Evolutionary conservation across 2,797 vertebrate genomes (phyloP).

Genomic region (Lutra lutra): DNA sequence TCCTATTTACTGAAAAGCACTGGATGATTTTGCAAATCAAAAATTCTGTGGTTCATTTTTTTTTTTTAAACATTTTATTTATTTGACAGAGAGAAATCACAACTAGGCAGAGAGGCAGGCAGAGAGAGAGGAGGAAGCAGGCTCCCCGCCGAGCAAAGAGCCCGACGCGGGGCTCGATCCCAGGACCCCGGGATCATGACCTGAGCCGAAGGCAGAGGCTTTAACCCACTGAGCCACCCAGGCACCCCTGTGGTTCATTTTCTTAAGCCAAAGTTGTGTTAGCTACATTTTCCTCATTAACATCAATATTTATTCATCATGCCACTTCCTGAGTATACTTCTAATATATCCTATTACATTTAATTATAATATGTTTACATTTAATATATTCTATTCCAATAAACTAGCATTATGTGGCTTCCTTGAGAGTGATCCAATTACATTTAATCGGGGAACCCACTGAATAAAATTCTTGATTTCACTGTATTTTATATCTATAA

Average conservation of each 20-base stretch:
- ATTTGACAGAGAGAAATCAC: too few relatives aligned
- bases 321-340: conserved; percentile 62
- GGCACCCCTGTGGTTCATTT: conserved; percentile 11
- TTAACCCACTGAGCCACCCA: too few relatives aligned
- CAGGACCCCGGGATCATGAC: too few relatives aligned
- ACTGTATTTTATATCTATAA: not conserved
- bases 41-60: conserved; percentile 50
- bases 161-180: too few relatives aligned
- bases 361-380: not conserved
- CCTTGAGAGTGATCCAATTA: not conserved
- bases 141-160: too few relatives aligned
- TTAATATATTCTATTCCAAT: not conserved
- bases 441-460: not conserved
- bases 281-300: conserved; percentile 61
- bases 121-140: too few relatives aligned
- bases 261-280: conserved; percentile 63
- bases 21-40: not conserved
- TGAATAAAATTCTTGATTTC: not conserved
- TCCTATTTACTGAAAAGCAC: conserved; percentile 45
- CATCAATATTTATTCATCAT: conserved; percentile 51
- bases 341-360: not conserved
- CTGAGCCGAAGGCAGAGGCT: too few relatives aligned
- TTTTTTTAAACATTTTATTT: too few relatives aligned
- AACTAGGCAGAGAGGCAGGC: too few relatives aligned
- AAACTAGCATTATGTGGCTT: not conserved